A percentile compares a stretch with the other conserved stretches of the same genome.
Conservation (phyloP, 2,888 invertebrate genomes). For the Tetranychus piercei region DNA sequence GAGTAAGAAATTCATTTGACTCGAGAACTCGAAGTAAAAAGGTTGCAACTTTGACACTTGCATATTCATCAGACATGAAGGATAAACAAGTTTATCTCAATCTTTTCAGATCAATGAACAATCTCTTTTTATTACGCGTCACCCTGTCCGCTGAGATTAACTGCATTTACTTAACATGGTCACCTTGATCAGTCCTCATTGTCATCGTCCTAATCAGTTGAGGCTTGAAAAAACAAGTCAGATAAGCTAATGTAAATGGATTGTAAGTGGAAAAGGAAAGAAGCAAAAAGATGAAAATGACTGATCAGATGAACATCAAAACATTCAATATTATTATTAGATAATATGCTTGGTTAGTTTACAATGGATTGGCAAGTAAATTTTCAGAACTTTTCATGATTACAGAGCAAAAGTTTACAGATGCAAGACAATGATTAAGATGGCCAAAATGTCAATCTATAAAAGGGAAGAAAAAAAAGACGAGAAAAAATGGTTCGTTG, state of each 20-base stretch:
- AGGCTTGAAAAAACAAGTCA: background rate
- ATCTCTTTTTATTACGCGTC: background rate
- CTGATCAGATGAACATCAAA: background rate
- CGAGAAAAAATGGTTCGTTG: too few species aligned
- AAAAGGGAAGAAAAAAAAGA: too few species aligned
- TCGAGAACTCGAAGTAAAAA: too few species aligned
- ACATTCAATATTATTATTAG: background rate
- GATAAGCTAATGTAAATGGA: background rate
- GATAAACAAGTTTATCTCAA: background rate
- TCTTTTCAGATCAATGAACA: background rate
- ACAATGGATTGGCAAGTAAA: background rate
- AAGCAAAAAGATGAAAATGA: background rate
- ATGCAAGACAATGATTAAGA: too few species aligned
- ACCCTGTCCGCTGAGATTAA: background rate
- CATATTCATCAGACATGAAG: background rate
- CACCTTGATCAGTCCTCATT: too few species aligned
- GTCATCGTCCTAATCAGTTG: background rate
- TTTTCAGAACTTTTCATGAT: background rate
- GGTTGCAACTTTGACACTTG: too few species aligned
- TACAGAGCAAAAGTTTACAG: too few species aligned
- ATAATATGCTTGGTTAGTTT: background rate
- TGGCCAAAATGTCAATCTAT: too few species aligned
- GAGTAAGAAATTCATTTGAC: too few species aligned
- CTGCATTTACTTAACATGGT: too few species aligned
- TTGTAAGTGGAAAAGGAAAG: background rate